Base-by-base conservation (phyloP, 2,888 invertebrate species). In the Brachycybe producta region DNA sequence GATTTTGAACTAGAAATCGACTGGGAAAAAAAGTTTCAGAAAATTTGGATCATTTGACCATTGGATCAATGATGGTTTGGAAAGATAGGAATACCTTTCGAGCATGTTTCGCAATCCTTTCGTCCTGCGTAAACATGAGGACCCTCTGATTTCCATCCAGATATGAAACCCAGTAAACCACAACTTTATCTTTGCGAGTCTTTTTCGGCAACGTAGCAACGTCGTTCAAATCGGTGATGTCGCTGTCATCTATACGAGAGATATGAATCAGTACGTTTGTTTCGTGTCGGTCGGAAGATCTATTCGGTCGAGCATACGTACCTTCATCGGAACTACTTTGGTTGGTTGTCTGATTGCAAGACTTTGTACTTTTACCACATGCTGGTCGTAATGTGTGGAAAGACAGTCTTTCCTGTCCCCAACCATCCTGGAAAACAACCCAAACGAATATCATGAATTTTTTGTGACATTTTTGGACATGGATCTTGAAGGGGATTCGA, bases 131-230 rank as follows among this genome's bases (percentile, higher is more conserved):
- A 59, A 86, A 75, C 15, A 82, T 72, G 50, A 84, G 71, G 0
- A 81, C 80, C 59, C 83, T 70, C 65, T 86, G 85, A 40, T 76
- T 74, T 0, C 78, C 79, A 54, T 84, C 82, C 65, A 81, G 73
- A 62, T 79, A 84, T 4, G 83, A 83, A 32, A 83, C 75, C 84
- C 85, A 86, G 65, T 82, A 83, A 8, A 86, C 80, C 1, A 77
- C 70, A 3, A 83, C 78, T 64, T 83, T 82, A 62, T 83, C 82
- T 62, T 77, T 79, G 49, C 80, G 73, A 53, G 79, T 77, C 64
- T 79, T 78, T 57, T 77, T 78, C 46, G 64, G 60, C 48, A 64
- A 44, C 54, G 53, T 38, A 24, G 36, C 40, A 15, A 40, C 46
- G 17, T 49, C 60, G 52, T 65, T 32, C n/a, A 35, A 28, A 19